Base-by-base conservation (phyloP, 1,140 invertebrate species). In the Dendrolimus punctatus region DNA sequence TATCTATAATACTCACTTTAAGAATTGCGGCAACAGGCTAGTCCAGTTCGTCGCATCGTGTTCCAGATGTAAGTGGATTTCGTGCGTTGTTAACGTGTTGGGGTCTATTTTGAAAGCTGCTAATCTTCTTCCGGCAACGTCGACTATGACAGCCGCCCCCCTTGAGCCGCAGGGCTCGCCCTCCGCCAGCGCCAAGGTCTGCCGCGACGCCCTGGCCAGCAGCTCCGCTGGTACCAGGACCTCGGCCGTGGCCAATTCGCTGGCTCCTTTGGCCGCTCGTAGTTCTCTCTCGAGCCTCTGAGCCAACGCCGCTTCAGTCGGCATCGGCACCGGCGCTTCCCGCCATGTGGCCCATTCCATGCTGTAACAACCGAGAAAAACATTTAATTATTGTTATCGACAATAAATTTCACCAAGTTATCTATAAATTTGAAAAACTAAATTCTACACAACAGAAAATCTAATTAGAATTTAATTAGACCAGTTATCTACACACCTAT, bases 121-220 rank as follows among this genome's bases (percentile, higher is more conserved):
- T 57, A 90, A 81, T 61, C 90, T 90, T 49, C 90, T 84, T 5
- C 90, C 91, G 71, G 93, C 92, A 57, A 94, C 94, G 69, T 92
- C 91, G 9, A 95, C 90, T 70, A 93, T 94, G 9, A 95, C 84
- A 0, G 92, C 93, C 62, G 93, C 93, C 23, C 93, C 93, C 52
- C 93, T 84, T 4, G 95, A 90, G 53, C 95, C 95, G 73, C 94
- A 96, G 10, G 95, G 95, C 80, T 96, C 95, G 39, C 91, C 91
- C 71, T 95, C 94, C 1, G 95, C 93, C 88, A 94, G 91, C 7
- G 90, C 89, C 44, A 95, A 87, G 36, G 95, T 92, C 73, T 95
- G 93, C 57, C 91, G 87, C 8, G 94, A 91, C 53, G 95, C 93
- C 66, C 92, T 87, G 40, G 90, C 90, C 40, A 95, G 89, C 43